Conservation (phyloP, 2,113 vertebrate species). For the Nesoenas mayeri region DNA sequence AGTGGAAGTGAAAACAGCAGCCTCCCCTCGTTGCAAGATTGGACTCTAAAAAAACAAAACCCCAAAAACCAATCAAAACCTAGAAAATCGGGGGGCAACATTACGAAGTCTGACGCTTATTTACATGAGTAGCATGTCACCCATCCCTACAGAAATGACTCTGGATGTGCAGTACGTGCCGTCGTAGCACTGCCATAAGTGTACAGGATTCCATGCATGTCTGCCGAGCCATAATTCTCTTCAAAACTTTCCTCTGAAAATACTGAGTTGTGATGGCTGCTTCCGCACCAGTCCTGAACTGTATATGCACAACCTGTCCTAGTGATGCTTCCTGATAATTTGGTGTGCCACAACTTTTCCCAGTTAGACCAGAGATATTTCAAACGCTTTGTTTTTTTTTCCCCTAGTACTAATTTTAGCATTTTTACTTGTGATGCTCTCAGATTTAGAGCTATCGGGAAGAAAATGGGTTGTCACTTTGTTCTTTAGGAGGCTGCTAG, state of each 20-base stretch:
- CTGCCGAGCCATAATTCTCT: constrained; percentile 35
- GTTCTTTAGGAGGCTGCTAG: constrained; percentile 5
- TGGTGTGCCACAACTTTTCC: constrained; percentile 2
- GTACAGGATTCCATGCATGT: constrained; percentile 39
- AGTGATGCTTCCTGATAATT: constrained; percentile 38
- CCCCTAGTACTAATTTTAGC: not conserved
- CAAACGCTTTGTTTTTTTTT: not conserved
- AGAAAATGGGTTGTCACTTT: not conserved
- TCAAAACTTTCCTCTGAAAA: constrained; percentile 35
- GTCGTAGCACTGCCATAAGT: constrained; percentile 38
- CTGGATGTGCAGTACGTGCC: constrained; percentile 16
- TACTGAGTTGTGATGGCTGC: constrained; percentile 27
- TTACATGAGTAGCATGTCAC: not conserved
- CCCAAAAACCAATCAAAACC: not conserved
- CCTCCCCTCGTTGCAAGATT: not conserved
- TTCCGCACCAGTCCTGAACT: constrained; percentile 62
- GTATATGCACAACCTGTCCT: constrained; percentile 49
- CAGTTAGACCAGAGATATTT: constrained; percentile 26
- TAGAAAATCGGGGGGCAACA: not conserved
- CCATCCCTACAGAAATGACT: constrained; percentile 47
- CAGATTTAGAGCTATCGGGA: constrained; percentile 33
- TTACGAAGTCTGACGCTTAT: not conserved
- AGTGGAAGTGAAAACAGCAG: constrained; percentile 16
- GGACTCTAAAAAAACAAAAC: not conserved
- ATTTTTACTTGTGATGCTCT: constrained; percentile 17